Evolutionary conservation across 2,888 invertebrate genomes (phyloP).

Genomic region (Herminia tarsipennalis): DNA sequence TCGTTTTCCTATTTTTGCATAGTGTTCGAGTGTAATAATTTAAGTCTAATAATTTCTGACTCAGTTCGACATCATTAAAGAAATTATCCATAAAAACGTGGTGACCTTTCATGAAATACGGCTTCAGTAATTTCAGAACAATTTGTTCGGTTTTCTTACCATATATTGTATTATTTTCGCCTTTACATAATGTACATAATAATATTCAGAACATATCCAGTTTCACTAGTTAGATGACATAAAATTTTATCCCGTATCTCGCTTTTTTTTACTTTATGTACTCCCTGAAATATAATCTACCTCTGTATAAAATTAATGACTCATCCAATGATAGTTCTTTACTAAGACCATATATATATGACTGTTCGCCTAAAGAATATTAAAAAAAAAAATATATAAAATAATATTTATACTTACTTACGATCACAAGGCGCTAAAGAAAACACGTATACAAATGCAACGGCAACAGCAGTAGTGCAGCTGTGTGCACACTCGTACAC

Average conservation of each 20-base stretch:
- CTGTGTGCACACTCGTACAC: not conserved
- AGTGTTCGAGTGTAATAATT: conserved; percentile 36
- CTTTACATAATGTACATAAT: conserved; percentile 43
- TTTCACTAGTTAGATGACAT: conserved; percentile 38
- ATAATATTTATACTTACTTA: no score
- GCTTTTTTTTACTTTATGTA: conserved; percentile 34
- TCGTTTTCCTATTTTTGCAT: conserved; percentile 29
- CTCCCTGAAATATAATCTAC: conserved; percentile 22
- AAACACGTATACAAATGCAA: conserved; percentile 1
- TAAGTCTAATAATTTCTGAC: conserved; percentile 29
- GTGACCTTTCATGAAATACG: no score
- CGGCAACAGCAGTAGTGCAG: conserved; percentile 11
- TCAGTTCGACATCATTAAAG: no score
- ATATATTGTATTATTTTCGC: conserved; percentile 7
- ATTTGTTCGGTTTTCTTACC: no score
- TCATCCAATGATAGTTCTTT: conserved; percentile 2
- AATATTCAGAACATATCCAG: conserved; percentile 47
- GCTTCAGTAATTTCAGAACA: no score
- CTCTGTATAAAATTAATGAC: not conserved
- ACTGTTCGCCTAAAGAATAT: no score
- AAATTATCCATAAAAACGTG: no score
- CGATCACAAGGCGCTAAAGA: no score
- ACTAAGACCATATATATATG: no score
- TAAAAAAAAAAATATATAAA: no score
- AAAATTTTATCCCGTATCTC: conserved; percentile 47